Conservation (phyloP, 92 coral and sea anemone genomes). For the Parazoanthus swiftii region DNA sequence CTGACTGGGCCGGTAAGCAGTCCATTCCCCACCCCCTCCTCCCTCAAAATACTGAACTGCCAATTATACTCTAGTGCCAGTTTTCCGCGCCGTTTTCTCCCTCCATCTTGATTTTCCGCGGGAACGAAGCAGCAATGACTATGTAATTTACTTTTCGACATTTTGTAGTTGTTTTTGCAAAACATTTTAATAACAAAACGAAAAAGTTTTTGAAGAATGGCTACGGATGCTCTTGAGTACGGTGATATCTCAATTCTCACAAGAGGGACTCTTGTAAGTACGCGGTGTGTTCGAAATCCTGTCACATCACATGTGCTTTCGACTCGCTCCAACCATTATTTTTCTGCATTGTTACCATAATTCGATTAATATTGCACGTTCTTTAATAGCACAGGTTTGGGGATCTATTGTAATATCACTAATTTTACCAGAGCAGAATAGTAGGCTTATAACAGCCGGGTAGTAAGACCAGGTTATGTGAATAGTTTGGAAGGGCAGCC, state of each 20-base stretch:
- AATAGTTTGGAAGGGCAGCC: no score
- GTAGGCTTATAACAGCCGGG: no score
- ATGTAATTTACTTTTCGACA: background rate
- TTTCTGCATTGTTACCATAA: no score
- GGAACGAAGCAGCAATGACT: slow-evolving; percentile 13
- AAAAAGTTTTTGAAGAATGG: slow-evolving; percentile 45
- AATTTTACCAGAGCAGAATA: no score
- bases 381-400: no score
- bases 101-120: slow-evolving; percentile 50
- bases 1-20: no score
- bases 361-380: background rate
- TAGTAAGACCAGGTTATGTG: no score
- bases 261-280: slow-evolving; percentile 91
- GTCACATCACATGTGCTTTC: background rate
- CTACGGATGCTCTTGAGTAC: slow-evolving; percentile 86
- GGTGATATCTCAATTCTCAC: slow-evolving; percentile 86
- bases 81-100: slow-evolving; percentile 24
- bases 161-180: background rate
- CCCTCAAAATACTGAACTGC: background rate
- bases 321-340: background rate
- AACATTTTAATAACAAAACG: background rate
- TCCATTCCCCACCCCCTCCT: no score
- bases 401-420: no score
- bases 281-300: background rate
- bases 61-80: slow-evolving; percentile 39